A percentile compares a stretch with the other conserved stretches of the same genome.
Evolutionary conservation across 2,113 vertebrate genomes (phyloP).

Genomic region (Passerina amoena): DNA sequence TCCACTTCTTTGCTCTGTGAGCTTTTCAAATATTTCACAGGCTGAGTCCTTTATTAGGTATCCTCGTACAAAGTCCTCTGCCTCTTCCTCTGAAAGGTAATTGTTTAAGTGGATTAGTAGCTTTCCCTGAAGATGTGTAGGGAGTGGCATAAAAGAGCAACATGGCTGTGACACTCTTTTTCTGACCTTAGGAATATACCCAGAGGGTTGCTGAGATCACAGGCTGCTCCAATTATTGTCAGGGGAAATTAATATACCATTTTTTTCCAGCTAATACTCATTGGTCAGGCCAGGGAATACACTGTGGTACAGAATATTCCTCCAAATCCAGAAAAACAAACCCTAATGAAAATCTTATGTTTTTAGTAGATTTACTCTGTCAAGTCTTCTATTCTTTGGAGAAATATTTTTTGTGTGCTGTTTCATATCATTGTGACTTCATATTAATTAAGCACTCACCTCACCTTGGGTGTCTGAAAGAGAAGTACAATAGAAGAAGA

Average conservation of each 20-base stretch:
- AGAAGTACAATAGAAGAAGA: neutral
- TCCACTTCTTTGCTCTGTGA: slow-evolving; percentile 1
- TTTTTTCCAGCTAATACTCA: neutral
- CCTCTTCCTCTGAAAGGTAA: slow-evolving; percentile 27
- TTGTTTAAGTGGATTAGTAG: slow-evolving; percentile 56
- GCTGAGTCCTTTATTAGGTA: slow-evolving; percentile 26
- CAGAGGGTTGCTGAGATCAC: slow-evolving; percentile 40
- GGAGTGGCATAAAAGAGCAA: slow-evolving; percentile 37
- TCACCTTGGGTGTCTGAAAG: neutral
- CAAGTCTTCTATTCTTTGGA: neutral
- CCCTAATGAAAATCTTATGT: neutral
- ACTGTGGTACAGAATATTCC: neutral
- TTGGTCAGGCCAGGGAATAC: neutral
- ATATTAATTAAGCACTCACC: neutral
- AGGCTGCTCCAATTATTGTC: slow-evolving; percentile 35
- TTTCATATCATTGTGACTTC: neutral
- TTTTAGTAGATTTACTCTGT: neutral
- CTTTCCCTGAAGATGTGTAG: slow-evolving; percentile 16
- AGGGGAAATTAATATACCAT: slow-evolving; percentile 34
- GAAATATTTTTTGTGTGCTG: neutral
- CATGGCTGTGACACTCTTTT: neutral
- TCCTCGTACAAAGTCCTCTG: neutral
- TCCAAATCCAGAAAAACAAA: neutral
- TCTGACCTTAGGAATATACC: slow-evolving; percentile 36
- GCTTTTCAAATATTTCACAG: slow-evolving; percentile 41